Evolutionary conservation across 2,113 vertebrate genomes (phyloP), one percentile per base, ranked within the genome.

Genomic region (Polypterus bichir): DNA sequence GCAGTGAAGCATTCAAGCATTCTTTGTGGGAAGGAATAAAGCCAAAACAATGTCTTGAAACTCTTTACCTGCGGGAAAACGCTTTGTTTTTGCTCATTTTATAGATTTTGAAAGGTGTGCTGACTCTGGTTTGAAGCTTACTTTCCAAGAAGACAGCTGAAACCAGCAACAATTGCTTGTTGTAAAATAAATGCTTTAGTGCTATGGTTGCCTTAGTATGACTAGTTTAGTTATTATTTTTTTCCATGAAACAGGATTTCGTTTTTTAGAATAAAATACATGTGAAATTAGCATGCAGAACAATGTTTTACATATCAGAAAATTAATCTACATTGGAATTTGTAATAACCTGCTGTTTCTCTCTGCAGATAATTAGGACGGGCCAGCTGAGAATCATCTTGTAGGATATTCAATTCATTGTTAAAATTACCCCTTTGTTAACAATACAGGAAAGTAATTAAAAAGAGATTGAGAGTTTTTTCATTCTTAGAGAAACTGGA

Each of bases 261-360:
- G 73, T 74, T 73, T 76, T 70, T 65, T 73, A 81, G 76, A 79
- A 75, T 76, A 74, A 76, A 74, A 71, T 77, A 49, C 44, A 67
- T 83, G 78, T 79, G 71, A 77, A 71, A 83, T 85, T 83, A 83
- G 79, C 79, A 83, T 84, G 79, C 80, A 64, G 79, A 83, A 79
- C 76, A 84, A 82, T 82, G 78, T 78, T 79, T 75, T 79, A 79
- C 79, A 76, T 83, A 83, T 85, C 83, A 83, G 79, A 83, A 83
- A 83, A 87, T 83, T 79, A 83, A 87, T 87, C 80, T 82, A 82
- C 78, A 79, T 70, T 68, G 78, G 74, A 83, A 79, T 83, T 82
- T 87, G 75, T 85, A 82, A 80, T 80, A 76, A 82, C 57, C 57
- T 11, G 7, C 49, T 78, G 79, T 81, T 81, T 79, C 66, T 64